A percentile compares a stretch with the other conserved stretches of the same genome.
Evolutionary conservation across 2,888 invertebrate genomes (phyloP).

Genomic region (Leptinotarsa rubiginosa): DNA sequence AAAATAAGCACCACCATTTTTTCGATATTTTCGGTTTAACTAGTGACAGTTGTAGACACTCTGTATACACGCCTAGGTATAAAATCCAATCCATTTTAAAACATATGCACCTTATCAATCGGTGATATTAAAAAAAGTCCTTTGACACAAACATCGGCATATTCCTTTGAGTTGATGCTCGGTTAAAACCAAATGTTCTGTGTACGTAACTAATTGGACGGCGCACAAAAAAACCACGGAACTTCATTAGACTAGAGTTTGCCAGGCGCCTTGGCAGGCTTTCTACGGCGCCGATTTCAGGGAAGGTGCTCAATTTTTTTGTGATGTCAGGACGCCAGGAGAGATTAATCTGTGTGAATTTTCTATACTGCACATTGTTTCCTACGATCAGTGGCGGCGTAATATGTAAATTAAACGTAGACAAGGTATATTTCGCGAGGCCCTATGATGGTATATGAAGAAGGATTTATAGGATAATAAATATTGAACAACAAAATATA

Average conservation of each 20-base stretch:
- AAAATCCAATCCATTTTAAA: conserved; percentile 1
- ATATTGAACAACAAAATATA: too few species aligned
- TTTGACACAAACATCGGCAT: conserved; percentile 22
- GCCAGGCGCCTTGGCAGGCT: conserved; percentile 24
- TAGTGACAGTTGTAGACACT: background rate
- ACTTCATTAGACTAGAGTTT: conserved; percentile 24
- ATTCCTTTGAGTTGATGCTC: conserved; percentile 50
- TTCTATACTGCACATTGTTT: too few species aligned
- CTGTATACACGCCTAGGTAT: too few species aligned
- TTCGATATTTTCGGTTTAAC: background rate
- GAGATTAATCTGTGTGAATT: background rate
- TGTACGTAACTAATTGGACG: conserved; percentile 40
- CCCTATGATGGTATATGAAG: too few species aligned
- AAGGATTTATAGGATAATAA: too few species aligned
- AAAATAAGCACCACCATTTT: background rate
- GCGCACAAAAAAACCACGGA: conserved; percentile 29
- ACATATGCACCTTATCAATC: conserved; percentile 24
- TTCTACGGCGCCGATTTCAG: background rate
- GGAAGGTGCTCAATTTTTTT: background rate
- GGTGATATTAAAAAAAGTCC: conserved; percentile 12
- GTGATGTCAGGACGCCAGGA: background rate
- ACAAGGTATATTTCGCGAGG: too few species aligned
- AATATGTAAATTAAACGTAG: too few species aligned
- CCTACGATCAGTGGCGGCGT: too few species aligned
- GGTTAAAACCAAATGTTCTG: conserved; percentile 53